A percentile compares a stretch with the other conserved stretches of the same genome.
Evolutionary conservation across 2,797 vertebrate species (phyloP).

Genomic region (Ptychobarbus kaznakovi): DNA sequence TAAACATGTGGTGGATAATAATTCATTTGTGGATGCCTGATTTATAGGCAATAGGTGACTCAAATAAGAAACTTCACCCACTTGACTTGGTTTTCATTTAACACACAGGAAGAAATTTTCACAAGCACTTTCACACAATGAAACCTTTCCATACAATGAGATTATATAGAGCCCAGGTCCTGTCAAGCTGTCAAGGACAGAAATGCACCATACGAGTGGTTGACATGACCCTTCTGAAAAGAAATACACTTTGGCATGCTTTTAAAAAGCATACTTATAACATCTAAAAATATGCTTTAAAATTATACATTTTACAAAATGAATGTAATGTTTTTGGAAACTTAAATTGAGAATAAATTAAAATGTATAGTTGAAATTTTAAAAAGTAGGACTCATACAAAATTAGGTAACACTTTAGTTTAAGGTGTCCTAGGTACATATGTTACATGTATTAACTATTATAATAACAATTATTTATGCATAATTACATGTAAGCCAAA

Average conservation of each 20-base stretch:
- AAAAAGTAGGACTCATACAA: not conserved
- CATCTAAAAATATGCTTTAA: not conserved
- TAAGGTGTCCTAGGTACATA: no score
- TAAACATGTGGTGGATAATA: not conserved
- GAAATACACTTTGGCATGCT: not conserved
- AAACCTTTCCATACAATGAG: not conserved
- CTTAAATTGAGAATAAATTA: not conserved
- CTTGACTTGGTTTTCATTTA: not conserved
- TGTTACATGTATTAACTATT: no score
- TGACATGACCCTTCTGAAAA: not conserved
- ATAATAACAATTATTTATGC: no score
- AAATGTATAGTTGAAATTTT: not conserved
- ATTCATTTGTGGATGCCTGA: not conserved
- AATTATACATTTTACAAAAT: not conserved
- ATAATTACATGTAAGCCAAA: no score
- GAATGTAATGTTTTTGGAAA: not conserved
- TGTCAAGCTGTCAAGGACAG: not conserved
- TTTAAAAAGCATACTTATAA: not conserved
- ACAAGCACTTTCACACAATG: not conserved
- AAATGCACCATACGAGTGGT: not conserved
- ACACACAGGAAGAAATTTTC: not conserved
- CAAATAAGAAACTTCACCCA: not conserved
- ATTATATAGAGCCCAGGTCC: not conserved
- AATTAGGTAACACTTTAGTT: no score
- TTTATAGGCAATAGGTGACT: not conserved